Conservation (phyloP, 92 coral and sea anemone genomes). For the Porites rus region DNA sequence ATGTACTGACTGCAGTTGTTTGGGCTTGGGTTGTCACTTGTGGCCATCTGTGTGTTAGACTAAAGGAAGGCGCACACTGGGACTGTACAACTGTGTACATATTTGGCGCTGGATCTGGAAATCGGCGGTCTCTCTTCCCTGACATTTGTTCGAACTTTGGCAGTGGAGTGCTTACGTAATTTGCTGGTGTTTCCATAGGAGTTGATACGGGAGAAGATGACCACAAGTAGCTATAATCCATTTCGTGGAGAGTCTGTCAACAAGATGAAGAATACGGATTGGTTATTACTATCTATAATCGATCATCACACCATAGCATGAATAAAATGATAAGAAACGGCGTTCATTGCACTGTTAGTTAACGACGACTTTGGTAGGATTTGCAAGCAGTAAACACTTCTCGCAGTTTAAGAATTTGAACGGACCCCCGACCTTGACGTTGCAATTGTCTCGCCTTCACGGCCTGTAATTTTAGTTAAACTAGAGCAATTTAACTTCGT, state of each 20-base stretch:
- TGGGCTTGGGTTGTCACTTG: constrained; percentile 21
- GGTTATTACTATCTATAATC: not conserved
- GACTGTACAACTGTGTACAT: constrained; percentile 9
- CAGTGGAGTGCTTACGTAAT: not conserved
- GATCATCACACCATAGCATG: not conserved
- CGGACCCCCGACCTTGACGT: not conserved
- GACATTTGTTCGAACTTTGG: constrained; percentile 16
- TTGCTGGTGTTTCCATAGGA: constrained; percentile 27
- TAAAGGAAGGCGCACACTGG: not conserved
- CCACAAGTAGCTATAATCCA: constrained; percentile 75
- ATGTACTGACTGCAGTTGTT: not conserved
- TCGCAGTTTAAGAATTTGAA: not conserved
- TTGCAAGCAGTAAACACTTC: constrained; percentile 8
- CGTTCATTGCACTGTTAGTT: not conserved
- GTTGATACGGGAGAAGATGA: constrained; percentile 60
- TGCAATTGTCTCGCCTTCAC: constrained; percentile 1
- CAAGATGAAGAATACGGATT: not conserved
- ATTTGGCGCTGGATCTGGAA: constrained; percentile 10
- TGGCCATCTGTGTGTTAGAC: constrained; percentile 38
- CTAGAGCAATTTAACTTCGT: not conserved
- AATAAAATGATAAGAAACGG: not conserved
- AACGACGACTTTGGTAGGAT: not conserved
- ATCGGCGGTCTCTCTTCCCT: constrained; percentile 40
- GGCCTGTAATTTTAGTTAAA: not conserved
- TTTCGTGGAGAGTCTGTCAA: constrained; percentile 71